Evolutionary conservation across 2,797 vertebrate species (phyloP).

Genomic region (Sebastes taczanowskii): DNA sequence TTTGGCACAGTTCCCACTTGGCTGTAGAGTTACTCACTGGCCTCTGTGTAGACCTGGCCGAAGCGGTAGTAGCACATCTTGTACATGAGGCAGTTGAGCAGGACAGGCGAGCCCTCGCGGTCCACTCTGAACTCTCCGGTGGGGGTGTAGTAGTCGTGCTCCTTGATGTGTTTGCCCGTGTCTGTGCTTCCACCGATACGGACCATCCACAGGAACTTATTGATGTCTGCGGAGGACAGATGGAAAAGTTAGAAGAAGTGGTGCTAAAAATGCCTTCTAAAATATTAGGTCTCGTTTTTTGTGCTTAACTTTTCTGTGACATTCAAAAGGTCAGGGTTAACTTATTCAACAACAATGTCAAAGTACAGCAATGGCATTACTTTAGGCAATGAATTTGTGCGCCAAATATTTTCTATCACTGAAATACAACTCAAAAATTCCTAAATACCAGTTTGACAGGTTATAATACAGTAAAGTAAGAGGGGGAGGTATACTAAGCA

Average conservation of each 20-base stretch:
- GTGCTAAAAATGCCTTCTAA: no score
- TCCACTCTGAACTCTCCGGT: conserved; percentile 97
- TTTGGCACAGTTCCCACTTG: background rate
- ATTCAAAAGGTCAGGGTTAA: no score
- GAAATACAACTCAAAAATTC: background rate
- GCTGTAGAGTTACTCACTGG: conserved; percentile 87
- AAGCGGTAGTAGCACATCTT: conserved; percentile 99
- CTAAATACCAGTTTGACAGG: background rate
- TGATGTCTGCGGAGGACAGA: conserved; percentile 88
- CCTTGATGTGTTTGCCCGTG: conserved; percentile 96
- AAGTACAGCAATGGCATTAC: background rate
- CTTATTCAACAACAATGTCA: background rate
- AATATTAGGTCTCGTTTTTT: no score
- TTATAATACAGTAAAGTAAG: background rate
- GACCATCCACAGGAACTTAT: conserved; percentile 99
- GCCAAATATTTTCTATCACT: background rate
- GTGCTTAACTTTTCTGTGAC: no score
- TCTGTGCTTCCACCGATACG: conserved; percentile 98
- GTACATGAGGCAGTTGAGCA: conserved; percentile 99
- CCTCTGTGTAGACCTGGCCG: conserved; percentile 99
- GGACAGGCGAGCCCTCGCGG: conserved; percentile 94
- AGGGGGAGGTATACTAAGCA: background rate
- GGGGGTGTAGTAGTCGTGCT: conserved; percentile 98
- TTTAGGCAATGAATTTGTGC: background rate
- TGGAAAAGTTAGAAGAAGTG: background rate